Base-by-base conservation (phyloP, 2,888 invertebrate genomes). In the Spisula subtruncata region DNA sequence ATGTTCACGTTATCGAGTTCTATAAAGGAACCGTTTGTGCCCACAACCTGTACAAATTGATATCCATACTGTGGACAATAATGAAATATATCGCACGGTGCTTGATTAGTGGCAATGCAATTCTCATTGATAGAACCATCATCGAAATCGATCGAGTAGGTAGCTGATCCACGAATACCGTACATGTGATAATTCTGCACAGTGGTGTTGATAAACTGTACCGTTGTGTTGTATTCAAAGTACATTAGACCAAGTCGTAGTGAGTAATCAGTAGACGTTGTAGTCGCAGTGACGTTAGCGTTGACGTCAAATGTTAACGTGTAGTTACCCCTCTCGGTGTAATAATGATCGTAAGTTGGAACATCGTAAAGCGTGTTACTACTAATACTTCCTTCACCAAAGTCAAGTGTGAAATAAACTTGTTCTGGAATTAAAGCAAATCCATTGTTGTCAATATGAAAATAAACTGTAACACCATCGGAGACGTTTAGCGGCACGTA, bases 381-480 rank as follows among this genome's bases (percentile, higher is more conserved):
- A 20, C 51, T 75, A n/a, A 79, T 66, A 6, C 18, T 25, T 0
- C 75, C 56, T 18, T 90, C 90, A 10, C 91, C 91, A 80, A 54
- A 92, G 48, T 91, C 86, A 83, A 85, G 89, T 4, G 79, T 79
- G 6, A 92, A 51, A 20, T 20, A 16, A 16, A 92, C 90, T 8
- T 83, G 12, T 5, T 80, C n/a, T 0, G 92, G 92, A 32, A 91
- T 90, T 25, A 91, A 35, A 6, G 86, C 88, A 89, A 87, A 90
- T 8, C 87, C 90, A 5, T 81, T 81, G 71, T 90, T 92, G 20
- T 92, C 87, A 41, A 93, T 89, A 48, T 91, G 88, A 56, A 92
- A 88, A 46, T 91, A 90, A 20, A 92, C 92, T 16, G 85, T 83
- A 18, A 90, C 88, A n/a, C 88, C 86, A 66, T 93, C 93, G 14